Evolutionary conservation across 2,113 vertebrate genomes (phyloP), one percentile per base, ranked within the genome.

Genomic region (Brachionichthys hirsutus): DNA sequence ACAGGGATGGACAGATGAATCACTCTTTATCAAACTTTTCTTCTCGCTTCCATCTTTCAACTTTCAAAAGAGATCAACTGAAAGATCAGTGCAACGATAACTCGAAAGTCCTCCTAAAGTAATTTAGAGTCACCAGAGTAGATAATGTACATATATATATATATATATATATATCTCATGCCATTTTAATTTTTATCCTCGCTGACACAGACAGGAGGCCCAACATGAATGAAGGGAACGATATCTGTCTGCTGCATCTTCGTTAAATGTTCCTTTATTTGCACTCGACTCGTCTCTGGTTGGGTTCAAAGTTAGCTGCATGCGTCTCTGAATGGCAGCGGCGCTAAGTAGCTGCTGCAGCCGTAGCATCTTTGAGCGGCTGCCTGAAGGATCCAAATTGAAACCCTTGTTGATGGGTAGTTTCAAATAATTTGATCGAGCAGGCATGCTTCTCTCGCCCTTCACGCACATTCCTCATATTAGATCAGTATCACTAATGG

Each of bases 381-480:
- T 78, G 61, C 50, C 63, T 54, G 34, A 67, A 60, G 63, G 19
- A 56, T 30, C 24, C 24, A 69, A 70, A 81, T 79, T 73, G 38
- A 47, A 56, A 80, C 20, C 44, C 66, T 40, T 15, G 52, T 49
- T 54, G 54, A 54, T 34, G 30, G 49, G 70, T 66, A 68, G 73
- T 76, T 67, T 67, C 43, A 76, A 47, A 43, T 64, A 14, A 54
- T 81, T 75, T 74, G 49, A 71, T 73, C 68, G 70, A 74, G 58
- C 16, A 17, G 47, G 34, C 17, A 6, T 18, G 46, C 38, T 73
- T 69, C 54, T 77, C 36, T 61, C 54, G 30, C 22, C 30, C 41
- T 30, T 57, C 18, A 66, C 54, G 4, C 6, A 17, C 17, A 63
- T 65, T 0, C 1, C n/a, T n/a, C 12, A 38, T 38, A 30, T 30